Evolutionary conservation across 2,113 vertebrate species (phyloP), one percentile per base, ranked within the genome.

Genomic region (Takifugu flavidus): DNA sequence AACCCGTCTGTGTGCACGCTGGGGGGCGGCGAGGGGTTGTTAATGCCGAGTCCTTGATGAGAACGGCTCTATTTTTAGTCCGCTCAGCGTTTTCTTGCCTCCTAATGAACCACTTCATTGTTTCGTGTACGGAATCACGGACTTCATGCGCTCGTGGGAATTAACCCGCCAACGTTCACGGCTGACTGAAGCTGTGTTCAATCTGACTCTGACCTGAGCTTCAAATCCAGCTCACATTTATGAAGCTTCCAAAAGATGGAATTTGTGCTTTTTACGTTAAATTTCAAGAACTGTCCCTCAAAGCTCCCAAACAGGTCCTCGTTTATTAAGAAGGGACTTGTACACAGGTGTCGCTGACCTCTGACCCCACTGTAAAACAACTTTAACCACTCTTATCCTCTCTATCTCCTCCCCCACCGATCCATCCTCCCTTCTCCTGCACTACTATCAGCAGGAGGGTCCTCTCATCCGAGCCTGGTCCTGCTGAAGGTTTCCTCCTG

Each of bases 11-110:
- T 62, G 44, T 43, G 13, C 42, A 8, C 13, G 12, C 11, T 45
- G 12, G 12, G 14, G 47, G 66, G 67, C 62, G 53, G 65, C 20
- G 12, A 14, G 29, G 43, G 62, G 66, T 68, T 20, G 72, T 59
- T 58, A 72, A 61, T 80, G 65, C 57, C 25, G 71, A 68, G 63
- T 50, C 66, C 65, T 68, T 78, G 54, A 62, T 79, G 82, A 25
- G 29, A 78, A 63, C 49, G 31, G 59, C 53, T 7, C 57, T 71
- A 62, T 53, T 76, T 78, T 74, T 60, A 66, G 69, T 31, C 13
- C 49, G 73, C 58, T 43, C 59, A 64, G 64, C 70, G 49, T 28
- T 56, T 73, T 50, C 63, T 60, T 57, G 43, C 46, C 47, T 59
- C 64, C 15, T 4, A 65, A 75, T 72, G 76, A 65, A 75, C 57